A percentile compares a stretch with the other conserved stretches of the same genome.
phyloP scores from a whole-genome alignment of 1,140 invertebrate genomes.

The Trichoplusia ni region DNA sequence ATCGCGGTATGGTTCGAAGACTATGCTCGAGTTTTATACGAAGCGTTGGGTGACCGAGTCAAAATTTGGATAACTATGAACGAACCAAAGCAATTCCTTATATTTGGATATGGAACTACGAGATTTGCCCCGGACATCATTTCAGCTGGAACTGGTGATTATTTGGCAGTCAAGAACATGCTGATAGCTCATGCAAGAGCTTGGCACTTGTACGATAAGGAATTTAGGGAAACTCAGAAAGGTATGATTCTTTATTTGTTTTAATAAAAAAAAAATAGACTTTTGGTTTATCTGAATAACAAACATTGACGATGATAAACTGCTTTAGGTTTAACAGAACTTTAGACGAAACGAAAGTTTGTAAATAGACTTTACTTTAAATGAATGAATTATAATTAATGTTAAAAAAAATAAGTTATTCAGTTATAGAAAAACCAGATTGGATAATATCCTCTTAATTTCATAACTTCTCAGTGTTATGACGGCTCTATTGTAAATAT shows the following conservation, averaged over 20 bases:
- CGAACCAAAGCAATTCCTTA: conserved; percentile 22
- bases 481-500: no score
- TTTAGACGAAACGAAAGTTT: no score
- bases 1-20: conserved; percentile 27
- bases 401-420: no score
- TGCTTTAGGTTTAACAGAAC: no score
- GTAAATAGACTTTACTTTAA: no score
- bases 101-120: conserved; percentile 18
- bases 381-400: no score
- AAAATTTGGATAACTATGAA: conserved; percentile 33
- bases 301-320: no score
- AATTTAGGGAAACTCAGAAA: conserved; percentile 21
- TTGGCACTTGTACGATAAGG: conserved; percentile 29
- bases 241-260: conserved; percentile 4
- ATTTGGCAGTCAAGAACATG: conserved; percentile 22
- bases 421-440: no score
- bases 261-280: no score
- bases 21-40: conserved; percentile 17
- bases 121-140: neutral
- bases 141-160: conserved; percentile 17
- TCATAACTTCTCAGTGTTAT: no score
- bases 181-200: conserved; percentile 25
- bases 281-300: no score
- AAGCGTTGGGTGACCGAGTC: conserved; percentile 26
- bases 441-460: no score